Conservation (phyloP, 2,113 vertebrate species). For the Siphamia tubifer region DNA sequence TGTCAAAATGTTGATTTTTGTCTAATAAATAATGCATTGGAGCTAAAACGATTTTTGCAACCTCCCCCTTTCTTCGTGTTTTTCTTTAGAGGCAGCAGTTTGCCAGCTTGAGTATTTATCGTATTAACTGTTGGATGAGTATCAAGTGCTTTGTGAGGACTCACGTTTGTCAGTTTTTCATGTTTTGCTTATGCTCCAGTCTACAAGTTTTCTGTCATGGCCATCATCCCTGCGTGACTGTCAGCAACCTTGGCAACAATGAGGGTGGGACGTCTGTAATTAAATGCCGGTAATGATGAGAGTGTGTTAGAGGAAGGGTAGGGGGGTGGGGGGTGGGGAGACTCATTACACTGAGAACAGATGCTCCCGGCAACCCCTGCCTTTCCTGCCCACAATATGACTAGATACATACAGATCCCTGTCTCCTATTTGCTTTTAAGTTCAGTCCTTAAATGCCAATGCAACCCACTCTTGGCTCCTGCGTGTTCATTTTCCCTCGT, state of each 20-base stretch:
- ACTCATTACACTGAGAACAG: conserved; percentile 72
- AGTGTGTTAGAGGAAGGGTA: conserved; percentile 36
- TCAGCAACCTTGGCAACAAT: conserved; percentile 40
- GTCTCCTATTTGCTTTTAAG: conserved; percentile 11
- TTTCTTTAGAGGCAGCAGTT: not conserved
- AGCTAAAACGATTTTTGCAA: not conserved
- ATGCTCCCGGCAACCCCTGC: conserved; percentile 68
- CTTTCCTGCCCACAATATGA: conserved; percentile 56
- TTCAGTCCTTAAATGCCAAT: conserved; percentile 7
- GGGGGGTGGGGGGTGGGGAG: conserved; percentile 21
- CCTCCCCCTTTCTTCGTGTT: not conserved
- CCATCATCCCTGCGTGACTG: conserved; percentile 9
- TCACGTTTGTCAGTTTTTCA: not conserved
- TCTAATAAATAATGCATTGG: conserved; percentile 34
- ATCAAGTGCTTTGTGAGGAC: conserved; percentile 6
- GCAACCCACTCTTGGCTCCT: conserved; percentile 25
- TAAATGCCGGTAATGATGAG: conserved; percentile 77
- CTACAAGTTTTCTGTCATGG: not conserved
- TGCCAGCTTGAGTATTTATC: not conserved
- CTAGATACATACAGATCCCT: conserved; percentile 45
- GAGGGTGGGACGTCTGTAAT: conserved; percentile 68
- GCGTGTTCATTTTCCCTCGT: not conserved
- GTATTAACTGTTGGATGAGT: conserved; percentile 9
- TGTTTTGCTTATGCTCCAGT: not conserved
- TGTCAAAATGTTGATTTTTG: conserved; percentile 26